Evolutionary conservation across 2,113 vertebrate genomes (phyloP), one percentile per base, ranked within the genome.

Genomic region (Carassius gibelio): DNA sequence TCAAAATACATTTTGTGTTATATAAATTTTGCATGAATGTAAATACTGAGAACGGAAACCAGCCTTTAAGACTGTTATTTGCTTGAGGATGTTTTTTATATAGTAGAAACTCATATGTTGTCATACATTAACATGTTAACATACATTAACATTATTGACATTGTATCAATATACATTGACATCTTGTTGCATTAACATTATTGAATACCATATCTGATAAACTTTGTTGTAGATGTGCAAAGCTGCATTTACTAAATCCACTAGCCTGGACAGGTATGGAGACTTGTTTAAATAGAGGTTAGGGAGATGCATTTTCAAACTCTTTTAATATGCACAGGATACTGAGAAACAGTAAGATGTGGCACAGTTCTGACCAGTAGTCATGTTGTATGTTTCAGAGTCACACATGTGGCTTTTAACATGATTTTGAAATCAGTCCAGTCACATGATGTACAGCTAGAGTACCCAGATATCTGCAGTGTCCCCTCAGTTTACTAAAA

Each of bases 11-110:
- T 89, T 92, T 92, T 86, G 36, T 38, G 92, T 91, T 94, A 94
- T 93, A 90, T 92, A 90, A 92, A 91, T 93, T 93, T 92, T 97
- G 97, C 97, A 97, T 97, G 97, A 97, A 95, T 96, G 96, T 98
- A 95, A 96, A 96, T 96, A 96, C 92, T 93, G 94, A 90, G 91
- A 92, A 92, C 2, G 92, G 14, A 36, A 94, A 92, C 95, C 95
- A 59, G 96, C 96, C 96, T 96, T 96, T 94, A 94, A 93, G 89
- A 96, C 93, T 88, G 91, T 94, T 94, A 91, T 94, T 95, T 92
- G 91, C 82, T 93, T 75, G 42, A 5, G 8, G 14, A 23, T 75
- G 4, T 42, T 42, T 38, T 11, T 11, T 71, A 62, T 4, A 17
- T 2, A 62, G 61, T 62, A 71, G 8, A 38, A 38, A 45, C 13